These are phyloP conservation scores for Pocillopora grandis DNA, from an alignment of 92 coral and sea anemone species.

Conservation along the genomic window DNA sequence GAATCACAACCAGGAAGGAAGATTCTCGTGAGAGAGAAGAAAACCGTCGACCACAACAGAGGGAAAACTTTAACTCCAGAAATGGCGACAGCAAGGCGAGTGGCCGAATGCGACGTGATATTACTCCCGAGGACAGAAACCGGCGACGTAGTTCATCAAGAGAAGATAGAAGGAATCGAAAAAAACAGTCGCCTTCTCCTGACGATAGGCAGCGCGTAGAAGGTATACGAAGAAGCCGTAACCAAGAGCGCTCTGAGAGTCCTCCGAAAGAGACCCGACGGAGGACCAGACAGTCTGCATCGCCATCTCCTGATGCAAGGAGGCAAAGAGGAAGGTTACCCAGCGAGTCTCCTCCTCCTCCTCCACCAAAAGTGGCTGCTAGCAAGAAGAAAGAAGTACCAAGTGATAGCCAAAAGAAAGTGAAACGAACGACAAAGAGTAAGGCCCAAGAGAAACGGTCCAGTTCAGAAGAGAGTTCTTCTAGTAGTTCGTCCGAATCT, in stretches of 20 bases:
- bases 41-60: neutral
- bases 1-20: neutral
- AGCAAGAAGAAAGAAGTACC: conserved; percentile 10
- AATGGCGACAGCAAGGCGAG: neutral
- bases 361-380: conserved; percentile 1
- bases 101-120: neutral
- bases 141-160: conserved; percentile 34
- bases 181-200: conserved; percentile 14
- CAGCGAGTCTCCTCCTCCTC: conserved; percentile 1
- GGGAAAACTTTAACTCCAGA: neutral
- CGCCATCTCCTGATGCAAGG: conserved; percentile 4
- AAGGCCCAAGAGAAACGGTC: conserved; percentile 6
- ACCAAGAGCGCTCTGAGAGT: conserved; percentile 8
- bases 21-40: conserved; percentile 34
- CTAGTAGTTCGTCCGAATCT: conserved; percentile 48
- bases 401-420: conserved; percentile 16
- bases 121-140: conserved; percentile 13
- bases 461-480: conserved; percentile 47
- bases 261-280: conserved; percentile 6
- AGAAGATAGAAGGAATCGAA: conserved; percentile 13
- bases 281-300: neutral
- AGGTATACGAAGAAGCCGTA: conserved; percentile 2
- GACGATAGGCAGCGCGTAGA: conserved; percentile 22
- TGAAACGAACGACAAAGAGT: neutral
- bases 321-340: conserved; percentile 15